Evolutionary conservation across 2,888 invertebrate species (phyloP).

Genomic region (Leptopterna dolabrata): DNA sequence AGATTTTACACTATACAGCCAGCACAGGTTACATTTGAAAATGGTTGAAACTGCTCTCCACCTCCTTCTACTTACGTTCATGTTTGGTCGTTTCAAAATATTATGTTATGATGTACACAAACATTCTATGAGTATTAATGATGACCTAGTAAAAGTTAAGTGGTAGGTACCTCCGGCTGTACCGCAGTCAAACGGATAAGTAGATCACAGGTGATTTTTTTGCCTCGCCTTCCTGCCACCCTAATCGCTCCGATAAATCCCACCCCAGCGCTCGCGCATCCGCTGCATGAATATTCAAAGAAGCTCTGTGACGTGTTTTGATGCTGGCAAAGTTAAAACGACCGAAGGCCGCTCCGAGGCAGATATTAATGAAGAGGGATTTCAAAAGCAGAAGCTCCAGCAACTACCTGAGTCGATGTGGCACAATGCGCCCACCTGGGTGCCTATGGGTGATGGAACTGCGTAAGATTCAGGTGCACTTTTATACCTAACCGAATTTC

Average conservation of each 20-base stretch:
- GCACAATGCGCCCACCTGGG: constrained; percentile 53
- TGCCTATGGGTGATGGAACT: constrained; percentile 44
- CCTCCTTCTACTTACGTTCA: no score
- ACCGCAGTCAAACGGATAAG: not conserved
- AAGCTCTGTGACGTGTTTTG: constrained; percentile 24
- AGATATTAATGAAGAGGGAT: constrained; percentile 50
- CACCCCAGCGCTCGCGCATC: not conserved
- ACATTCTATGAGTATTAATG: no score
- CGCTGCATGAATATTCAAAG: constrained; percentile 43
- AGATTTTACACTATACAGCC: no score
- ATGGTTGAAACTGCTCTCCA: no score
- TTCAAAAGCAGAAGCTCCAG: constrained; percentile 21
- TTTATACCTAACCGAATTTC: constrained; percentile 48
- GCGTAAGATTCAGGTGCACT: constrained; percentile 54
- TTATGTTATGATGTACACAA: no score
- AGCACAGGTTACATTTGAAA: no score
- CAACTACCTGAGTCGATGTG: constrained; percentile 49
- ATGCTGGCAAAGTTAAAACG: constrained; percentile 11
- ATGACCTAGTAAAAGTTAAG: no score
- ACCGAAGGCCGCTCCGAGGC: constrained; percentile 2
- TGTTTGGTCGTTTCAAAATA: no score
- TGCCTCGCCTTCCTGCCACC: not conserved
- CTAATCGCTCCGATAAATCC: constrained; percentile 2
- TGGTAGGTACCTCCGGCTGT: not conserved
- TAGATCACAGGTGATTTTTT: not conserved